Percentiles rank a stretch among this genome's conserved stretches.
These are phyloP conservation scores for Peucedramus taeniatus DNA, from an alignment of 2,113 vertebrate species.

Conservation along the genomic window DNA sequence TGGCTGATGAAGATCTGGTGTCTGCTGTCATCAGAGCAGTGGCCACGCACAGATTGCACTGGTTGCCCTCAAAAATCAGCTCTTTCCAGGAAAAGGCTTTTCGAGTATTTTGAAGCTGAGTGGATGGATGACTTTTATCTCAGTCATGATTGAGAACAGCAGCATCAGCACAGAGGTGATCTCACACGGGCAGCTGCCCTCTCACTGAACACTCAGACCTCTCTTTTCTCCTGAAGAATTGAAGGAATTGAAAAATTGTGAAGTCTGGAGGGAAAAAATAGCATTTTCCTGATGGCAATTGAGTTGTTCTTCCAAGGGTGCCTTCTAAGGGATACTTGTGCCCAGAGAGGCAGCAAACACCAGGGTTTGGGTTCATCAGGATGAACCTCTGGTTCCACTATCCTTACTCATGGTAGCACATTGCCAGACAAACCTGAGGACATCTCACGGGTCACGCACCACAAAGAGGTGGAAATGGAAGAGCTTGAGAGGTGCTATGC, in stretches of 20 bases:
- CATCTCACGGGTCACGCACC: neutral
- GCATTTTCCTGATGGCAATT: neutral
- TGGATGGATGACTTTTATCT: neutral
- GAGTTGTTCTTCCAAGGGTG: neutral
- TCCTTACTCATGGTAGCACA: rapidly evolving
- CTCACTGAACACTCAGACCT: neutral
- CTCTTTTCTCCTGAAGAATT: neutral
- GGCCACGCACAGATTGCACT: neutral
- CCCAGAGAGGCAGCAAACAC: neutral
- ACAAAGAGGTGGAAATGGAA: neutral
- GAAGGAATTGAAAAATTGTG: neutral
- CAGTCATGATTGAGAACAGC: neutral
- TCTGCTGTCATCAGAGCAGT: neutral
- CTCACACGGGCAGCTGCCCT: neutral
- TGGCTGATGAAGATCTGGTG: neutral
- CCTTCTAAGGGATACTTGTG: neutral
- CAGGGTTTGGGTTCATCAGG: neutral
- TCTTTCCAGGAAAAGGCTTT: neutral
- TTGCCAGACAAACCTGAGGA: neutral
- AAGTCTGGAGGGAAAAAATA: neutral
- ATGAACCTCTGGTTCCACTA: neutral
- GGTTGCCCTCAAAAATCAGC: neutral
- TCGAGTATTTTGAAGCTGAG: neutral
- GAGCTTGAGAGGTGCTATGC: neutral
- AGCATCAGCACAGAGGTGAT: neutral